These are phyloP conservation scores for Lates japonicus DNA, from an alignment of 2,797 vertebrate species.

Conservation along the genomic window DNA sequence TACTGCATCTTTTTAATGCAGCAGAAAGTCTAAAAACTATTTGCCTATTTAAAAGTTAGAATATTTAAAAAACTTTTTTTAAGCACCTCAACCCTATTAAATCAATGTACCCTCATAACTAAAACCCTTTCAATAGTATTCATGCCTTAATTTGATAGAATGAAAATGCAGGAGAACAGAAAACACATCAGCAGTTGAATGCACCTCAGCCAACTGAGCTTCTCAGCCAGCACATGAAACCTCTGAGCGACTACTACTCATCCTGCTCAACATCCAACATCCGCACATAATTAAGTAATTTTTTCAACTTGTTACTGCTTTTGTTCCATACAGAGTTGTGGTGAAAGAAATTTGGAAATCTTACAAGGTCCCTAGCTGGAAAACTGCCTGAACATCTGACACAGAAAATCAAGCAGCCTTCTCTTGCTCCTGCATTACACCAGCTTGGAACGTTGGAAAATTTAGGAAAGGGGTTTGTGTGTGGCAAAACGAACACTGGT, in stretches of 20 bases:
- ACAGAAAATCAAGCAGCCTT: not conserved
- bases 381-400: not conserved
- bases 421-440: not conserved
- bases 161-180: not conserved
- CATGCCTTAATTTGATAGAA: not conserved
- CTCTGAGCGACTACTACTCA: not conserved
- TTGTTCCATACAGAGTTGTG: not conserved
- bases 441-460: not conserved
- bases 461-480: not conserved
- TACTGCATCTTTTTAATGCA: not conserved
- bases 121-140: not conserved
- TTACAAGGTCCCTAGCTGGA: not conserved
- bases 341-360: not conserved
- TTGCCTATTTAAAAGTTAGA: no score
- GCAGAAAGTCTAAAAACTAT: not conserved
- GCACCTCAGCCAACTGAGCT: not conserved
- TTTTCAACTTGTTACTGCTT: not conserved
- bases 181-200: not conserved
- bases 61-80: not conserved
- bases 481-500: conserved; percentile 8
- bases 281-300: not conserved
- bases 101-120: not conserved
- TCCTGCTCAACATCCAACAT: not conserved
- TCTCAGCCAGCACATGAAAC: not conserved
- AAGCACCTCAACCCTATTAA: not conserved